Evolutionary conservation across 2,113 vertebrate species (phyloP), one percentile per base, ranked within the genome.

Genomic region (Anguilla rostrata): DNA sequence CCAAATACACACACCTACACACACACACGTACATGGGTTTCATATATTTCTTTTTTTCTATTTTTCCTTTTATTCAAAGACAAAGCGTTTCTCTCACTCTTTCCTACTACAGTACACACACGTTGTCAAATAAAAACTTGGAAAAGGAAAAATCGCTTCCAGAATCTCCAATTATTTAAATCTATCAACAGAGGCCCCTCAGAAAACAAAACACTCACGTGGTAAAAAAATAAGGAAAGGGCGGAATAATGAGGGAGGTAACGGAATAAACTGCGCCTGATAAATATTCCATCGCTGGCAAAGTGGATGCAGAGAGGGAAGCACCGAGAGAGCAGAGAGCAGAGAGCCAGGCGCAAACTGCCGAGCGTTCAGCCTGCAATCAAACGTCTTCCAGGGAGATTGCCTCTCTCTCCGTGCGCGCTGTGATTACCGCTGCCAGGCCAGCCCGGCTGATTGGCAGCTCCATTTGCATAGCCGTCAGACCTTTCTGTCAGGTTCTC

Each of bases 1-100:
- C 34, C 1, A n/a, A 66, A 66, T 41, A 88, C 78, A 87, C 34
- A 87, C 29, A 71, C 34, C 85, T 41, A 84, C 46, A 88, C 56
- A 87, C 29, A 78, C 80, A 85, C 80, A 60, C 66, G 83, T 83
- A 85, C 60, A 83, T 60, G 71, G n/a, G 71, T 75, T 75, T 75
- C 2, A 7, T 34, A 75, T 75, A 34, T 26, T 11, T 34, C 34
- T 34, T 34, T 34, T 34, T 34, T 34, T 34, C 34, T 34, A 34
- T 34, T 22, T 18, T 63, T 22, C 0, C 60, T 75, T 29, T 75
- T 75, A 75, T 34, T 9, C n/a, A 26, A 75, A 75, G 71, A 75
- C 71, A 1, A 75, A 34, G 71, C 29, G n/a, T 34, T n/a, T 75
- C 71, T 26, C 60, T 11, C 7, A 4, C 60, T 60, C 56, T 71